Percentiles rank a stretch among this genome's conserved stretches.
These are phyloP conservation scores for Formicarius rufipectus DNA, from an alignment of 2,113 vertebrate genomes.

Conservation along the genomic window DNA sequence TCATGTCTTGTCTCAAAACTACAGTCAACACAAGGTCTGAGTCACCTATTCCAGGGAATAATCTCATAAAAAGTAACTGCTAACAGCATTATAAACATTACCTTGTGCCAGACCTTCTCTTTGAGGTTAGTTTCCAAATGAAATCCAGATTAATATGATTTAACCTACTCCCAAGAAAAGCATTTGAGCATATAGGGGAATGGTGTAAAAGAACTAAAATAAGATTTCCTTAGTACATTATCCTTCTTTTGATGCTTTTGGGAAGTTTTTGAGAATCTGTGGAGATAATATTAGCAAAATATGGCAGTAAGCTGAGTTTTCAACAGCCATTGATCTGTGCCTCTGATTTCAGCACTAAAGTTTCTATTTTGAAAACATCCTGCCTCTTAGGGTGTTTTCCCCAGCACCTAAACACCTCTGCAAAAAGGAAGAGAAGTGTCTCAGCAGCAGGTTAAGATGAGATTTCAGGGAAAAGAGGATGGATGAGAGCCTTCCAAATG, in stretches of 20 bases:
- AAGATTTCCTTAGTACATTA: neutral
- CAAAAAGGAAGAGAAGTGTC: neutral
- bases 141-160: neutral
- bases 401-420: neutral
- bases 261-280: neutral
- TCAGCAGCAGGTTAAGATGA: neutral
- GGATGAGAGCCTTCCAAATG: neutral
- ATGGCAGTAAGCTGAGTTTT: neutral
- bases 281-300: neutral
- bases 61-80: neutral
- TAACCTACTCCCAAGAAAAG: neutral
- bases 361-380: constrained; percentile 9
- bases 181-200: neutral
- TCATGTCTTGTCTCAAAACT: neutral
- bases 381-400: neutral
- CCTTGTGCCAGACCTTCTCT: neutral
- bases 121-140: neutral
- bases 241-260: neutral
- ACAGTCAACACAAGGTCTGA: neutral
- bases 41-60: neutral
- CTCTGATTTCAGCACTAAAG: neutral
- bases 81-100: neutral
- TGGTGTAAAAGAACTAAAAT: neutral
- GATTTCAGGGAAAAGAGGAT: neutral
- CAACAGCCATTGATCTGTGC: constrained; percentile 7